A percentile compares a stretch with the other conserved stretches of the same genome.
Conservation (phyloP, 1,140 invertebrate genomes). For the Bombus waltoni region DNA sequence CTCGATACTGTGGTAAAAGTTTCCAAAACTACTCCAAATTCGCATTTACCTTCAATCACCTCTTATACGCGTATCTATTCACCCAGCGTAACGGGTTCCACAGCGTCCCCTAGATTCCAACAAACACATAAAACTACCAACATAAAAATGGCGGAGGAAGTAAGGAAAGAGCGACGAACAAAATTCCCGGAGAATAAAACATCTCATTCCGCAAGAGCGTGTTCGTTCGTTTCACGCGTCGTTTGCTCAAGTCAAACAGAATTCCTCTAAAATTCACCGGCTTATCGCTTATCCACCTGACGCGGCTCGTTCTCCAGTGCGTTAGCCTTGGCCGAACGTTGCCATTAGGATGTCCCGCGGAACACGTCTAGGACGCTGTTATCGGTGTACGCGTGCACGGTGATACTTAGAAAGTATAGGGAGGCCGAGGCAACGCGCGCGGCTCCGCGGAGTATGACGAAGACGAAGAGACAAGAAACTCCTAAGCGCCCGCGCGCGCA, state of each 20-base stretch:
- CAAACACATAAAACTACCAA: neutral
- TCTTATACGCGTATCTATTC: too few relatives aligned
- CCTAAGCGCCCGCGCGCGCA: neutral
- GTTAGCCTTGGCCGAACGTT: neutral
- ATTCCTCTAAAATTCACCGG: conserved; percentile 13
- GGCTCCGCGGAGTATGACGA: neutral
- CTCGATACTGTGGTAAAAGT: too few relatives aligned
- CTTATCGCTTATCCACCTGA: conserved; percentile 38
- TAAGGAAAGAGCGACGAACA: too few relatives aligned
- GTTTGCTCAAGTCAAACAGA: conserved; percentile 32
- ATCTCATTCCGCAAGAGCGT: neutral
- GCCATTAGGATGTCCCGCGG: conserved; percentile 24
- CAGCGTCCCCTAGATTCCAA: too few relatives aligned
- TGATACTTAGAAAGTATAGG: conserved; percentile 2
- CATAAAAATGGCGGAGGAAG: neutral
- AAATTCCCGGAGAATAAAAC: neutral
- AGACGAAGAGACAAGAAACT: neutral
- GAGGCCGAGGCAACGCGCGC: conserved; percentile 3
- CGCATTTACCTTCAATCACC: too few relatives aligned
- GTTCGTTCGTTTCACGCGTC: conserved; percentile 1
- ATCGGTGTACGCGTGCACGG: conserved; percentile 4
- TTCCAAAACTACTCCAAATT: too few relatives aligned
- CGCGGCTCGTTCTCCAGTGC: neutral
- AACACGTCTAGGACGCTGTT: neutral
- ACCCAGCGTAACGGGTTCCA: too few relatives aligned